Evolutionary conservation across 2,113 vertebrate genomes (phyloP), one percentile per base, ranked within the genome.

Genomic region (Phyllostomus discolor): DNA sequence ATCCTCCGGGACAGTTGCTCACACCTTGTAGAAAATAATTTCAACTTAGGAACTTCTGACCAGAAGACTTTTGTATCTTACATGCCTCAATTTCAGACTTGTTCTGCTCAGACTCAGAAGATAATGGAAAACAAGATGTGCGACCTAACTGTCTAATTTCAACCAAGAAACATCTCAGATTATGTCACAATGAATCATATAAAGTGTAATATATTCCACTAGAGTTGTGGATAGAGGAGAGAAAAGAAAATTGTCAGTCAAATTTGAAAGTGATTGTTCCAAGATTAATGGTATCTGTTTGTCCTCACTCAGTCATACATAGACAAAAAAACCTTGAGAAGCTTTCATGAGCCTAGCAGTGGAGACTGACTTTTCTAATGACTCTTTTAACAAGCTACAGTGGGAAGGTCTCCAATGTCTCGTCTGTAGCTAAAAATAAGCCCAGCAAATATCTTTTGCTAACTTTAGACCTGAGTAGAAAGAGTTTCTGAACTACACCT

Each of bases 61-160:
- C 97, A 97, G 73, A 98, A 90, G 94, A 93, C 96, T 2, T 96
- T 98, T 75, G 95, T 98, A 6, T 98, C 99, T 0, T 99, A 99
- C 8, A 75, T 99, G 98, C 99, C 99, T 0, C 99, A 99, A 85
- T 99, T 99, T 97, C 99, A 98, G 96, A 97, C 98, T 97, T 95
- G 97, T 1, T 41, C 96, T 59, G 95, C 94, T 43, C 98, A 98
- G 85, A 98, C 97, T 52, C 97, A 97, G 11, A 98, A 98, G 79
- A 83, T 92, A 95, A 41, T 91, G 12, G 98, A 98, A 97, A 95
- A 93, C 78, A 96, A 93, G 76, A 98, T 96, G 87, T 97, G 95
- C 95, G 97, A 97, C 72, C 81, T 73, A 50, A 98, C 97, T 14
- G 41, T 76, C 15, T 81, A 85, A 54, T 57, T 20, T n/a, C 41